phyloP scores from a whole-genome alignment of 2,797 vertebrate genomes.

The Anableps anableps region DNA sequence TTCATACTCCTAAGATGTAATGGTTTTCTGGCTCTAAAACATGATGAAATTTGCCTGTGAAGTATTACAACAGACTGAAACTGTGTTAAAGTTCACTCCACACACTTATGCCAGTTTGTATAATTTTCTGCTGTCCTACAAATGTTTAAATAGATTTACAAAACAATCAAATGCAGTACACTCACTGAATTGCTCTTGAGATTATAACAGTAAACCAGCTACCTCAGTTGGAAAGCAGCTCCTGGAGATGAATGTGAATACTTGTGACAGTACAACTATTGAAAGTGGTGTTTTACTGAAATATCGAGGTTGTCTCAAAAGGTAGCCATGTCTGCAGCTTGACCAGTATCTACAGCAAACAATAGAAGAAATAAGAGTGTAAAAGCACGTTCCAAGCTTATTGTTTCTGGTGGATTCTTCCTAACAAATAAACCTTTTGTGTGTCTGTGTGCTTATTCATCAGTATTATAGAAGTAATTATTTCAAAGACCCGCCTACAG shows the following conservation, averaged over 20 bases:
- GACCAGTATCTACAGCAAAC: conserved; percentile 11
- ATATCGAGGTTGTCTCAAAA: background rate
- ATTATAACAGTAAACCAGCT: background rate
- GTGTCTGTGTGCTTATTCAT: conserved; percentile 26
- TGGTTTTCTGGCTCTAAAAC: too few relatives aligned
- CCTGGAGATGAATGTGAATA: background rate
- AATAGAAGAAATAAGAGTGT: conserved; percentile 3
- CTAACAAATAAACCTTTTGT: conserved; percentile 59
- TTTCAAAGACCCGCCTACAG: conserved; percentile 77
- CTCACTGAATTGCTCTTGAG: background rate
- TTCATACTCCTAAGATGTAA: too few relatives aligned
- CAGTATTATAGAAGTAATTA: conserved; percentile 65
- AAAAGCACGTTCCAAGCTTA: conserved; percentile 28
- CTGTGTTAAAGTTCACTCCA: background rate
- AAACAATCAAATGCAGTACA: too few relatives aligned
- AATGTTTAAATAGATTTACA: too few relatives aligned
- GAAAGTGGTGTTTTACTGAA: background rate
- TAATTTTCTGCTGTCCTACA: background rate
- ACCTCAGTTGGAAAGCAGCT: background rate
- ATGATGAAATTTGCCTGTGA: too few relatives aligned
- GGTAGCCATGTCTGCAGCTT: background rate
- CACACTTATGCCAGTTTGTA: background rate
- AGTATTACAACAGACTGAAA: background rate
- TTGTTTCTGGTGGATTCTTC: conserved; percentile 55
- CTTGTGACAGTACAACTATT: background rate